Evolutionary conservation across 2,797 vertebrate species (phyloP).

Genomic region (Petrocephalus schoutedeni): DNA sequence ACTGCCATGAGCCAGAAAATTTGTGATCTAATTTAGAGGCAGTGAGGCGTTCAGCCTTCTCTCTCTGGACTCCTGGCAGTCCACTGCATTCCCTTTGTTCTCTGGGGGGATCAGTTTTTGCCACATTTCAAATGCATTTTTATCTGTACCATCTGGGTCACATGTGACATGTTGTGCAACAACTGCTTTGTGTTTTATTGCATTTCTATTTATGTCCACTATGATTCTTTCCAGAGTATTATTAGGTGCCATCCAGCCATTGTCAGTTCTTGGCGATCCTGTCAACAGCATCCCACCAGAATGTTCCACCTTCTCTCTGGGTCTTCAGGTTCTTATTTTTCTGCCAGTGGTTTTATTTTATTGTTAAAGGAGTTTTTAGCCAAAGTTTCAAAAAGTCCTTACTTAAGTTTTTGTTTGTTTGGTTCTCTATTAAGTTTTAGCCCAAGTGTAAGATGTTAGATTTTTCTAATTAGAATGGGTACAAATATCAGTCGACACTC

Average conservation of each 20-base stretch:
- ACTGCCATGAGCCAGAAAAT: slow-evolving; percentile 68
- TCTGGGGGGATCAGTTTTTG: not conserved
- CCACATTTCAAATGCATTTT: not conserved
- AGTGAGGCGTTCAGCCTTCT: slow-evolving; percentile 57
- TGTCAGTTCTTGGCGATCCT: not conserved
- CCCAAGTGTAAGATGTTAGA: not conserved
- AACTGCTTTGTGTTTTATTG: not conserved
- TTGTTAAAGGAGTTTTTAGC: not conserved
- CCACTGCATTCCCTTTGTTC: slow-evolving; percentile 33
- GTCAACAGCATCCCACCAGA: not conserved
- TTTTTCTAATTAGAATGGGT: not conserved
- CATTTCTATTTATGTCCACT: not conserved
- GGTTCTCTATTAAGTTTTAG: not conserved
- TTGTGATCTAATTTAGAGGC: slow-evolving; percentile 73
- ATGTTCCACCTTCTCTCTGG: not conserved
- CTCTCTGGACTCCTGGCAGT: slow-evolving; percentile 49
- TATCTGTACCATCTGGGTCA: not conserved
- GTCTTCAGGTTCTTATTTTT: not conserved
- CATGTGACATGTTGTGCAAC: not conserved
- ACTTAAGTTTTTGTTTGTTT: no score
- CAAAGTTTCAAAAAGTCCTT: not conserved
- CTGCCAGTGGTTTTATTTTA: not conserved
- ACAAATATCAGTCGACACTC: not conserved
- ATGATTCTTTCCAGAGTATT: not conserved
- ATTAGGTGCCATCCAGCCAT: not conserved